Evolutionary conservation across 2,888 invertebrate genomes (phyloP).

Genomic region (Flabesymbios commensalis): DNA sequence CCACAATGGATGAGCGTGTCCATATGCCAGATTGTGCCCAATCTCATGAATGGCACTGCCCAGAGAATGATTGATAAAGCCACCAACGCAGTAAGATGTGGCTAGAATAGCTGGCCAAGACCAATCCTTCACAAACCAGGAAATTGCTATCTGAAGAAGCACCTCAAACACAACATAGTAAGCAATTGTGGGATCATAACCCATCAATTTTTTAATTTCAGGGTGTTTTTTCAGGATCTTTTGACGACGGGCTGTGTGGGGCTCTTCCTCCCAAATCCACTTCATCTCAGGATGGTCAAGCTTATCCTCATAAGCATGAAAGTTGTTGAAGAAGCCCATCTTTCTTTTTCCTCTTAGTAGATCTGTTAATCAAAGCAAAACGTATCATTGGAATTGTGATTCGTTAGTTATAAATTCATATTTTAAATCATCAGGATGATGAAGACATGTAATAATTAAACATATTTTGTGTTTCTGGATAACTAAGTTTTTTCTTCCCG

Average conservation of each 20-base stretch:
- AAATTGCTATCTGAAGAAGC: conserved; percentile 44
- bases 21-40: conserved; percentile 60
- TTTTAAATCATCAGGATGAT: too few species aligned
- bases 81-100: conserved; percentile 47
- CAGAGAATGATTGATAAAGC: conserved; percentile 57
- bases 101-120: conserved; percentile 48
- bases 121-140: conserved; percentile 43
- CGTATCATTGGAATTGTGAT: too few species aligned
- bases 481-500: too few species aligned
- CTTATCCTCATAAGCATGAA: too few species aligned
- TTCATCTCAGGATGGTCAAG: too few species aligned
- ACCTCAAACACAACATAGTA: conserved; percentile 47
- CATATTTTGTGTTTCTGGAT: too few species aligned
- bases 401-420: too few species aligned
- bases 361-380: too few species aligned
- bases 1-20: conserved; percentile 49
- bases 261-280: conserved; percentile 95
- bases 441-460: too few species aligned
- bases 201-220: conserved; percentile 61
- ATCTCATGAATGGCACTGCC: conserved; percentile 61
- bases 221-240: conserved; percentile 73
- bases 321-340: too few species aligned
- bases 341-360: too few species aligned
- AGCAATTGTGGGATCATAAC: conserved; percentile 52
- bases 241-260: conserved; percentile 90